Evolutionary conservation across 1,140 invertebrate genomes (phyloP), one percentile per base, ranked within the genome.

Genomic region (Caenorhabditis briggsae): DNA sequence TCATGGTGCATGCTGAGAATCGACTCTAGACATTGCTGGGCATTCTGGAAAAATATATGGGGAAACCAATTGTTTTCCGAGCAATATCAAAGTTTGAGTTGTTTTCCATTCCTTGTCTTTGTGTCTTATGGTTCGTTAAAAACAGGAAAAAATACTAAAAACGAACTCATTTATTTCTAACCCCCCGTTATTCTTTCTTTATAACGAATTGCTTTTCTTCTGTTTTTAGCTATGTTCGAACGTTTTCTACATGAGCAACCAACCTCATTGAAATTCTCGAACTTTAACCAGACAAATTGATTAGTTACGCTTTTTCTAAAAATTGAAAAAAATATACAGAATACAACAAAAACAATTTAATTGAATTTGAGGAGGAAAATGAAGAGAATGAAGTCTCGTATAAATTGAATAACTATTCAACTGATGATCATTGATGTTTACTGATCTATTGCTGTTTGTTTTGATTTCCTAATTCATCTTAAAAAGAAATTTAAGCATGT

Each of bases 201-300:
- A 70, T 70, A 70, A 70, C 46, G 64, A 70, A 18, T 70, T 70
- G 41, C 16, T 59, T 59, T n/a, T 59, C n/a, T 18, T 8, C 41
- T 46, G 43, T 16, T 33, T 16, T 25, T 33, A 33, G 33, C 33
- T 33, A 6, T 5, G 1, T n/a, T n/a, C 25, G 65, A 48, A 74
- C 18, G 70, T 23, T 78, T 50, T 20, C 11, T 53, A 9, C 43
- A 78, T 33, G 33, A 33, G 33, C 33, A 33, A 33, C 33, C n/a
- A n/a, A 50, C 46, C 46, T 78, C 43, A 78, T 78, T 78, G 70
- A 50, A 50, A 78, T 78, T 78, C 70, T 53, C 20, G 43, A 78
- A 78, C 70, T 78, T 78, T 78, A 23, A 3, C 18, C 9, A 5
- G 23, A 50, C 46, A 46, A 78, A 78, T 78, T 78, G 46, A 53